Conservation (phyloP, 2,113 vertebrate species). For the Polyodon spathula region DNA sequence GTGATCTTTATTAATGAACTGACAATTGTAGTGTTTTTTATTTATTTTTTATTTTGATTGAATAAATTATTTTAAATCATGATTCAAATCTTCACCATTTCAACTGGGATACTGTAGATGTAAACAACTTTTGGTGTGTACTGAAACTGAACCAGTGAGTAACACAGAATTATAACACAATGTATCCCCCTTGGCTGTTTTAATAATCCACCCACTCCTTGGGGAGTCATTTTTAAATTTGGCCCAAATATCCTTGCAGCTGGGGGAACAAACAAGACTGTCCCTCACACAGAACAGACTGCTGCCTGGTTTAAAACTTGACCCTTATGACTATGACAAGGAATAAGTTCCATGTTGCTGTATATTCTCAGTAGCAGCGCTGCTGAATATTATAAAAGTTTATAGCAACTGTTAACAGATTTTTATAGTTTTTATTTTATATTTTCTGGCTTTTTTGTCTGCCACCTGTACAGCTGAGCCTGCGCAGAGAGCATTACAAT, state of each 20-base stretch:
- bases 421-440: background rate
- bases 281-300: background rate
- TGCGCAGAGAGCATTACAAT: background rate
- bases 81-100: no score
- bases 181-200: background rate
- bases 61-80: no score
- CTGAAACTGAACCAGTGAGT: background rate
- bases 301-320: background rate
- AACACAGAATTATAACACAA: background rate
- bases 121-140: background rate
- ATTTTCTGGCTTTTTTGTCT: background rate
- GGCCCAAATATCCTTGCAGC: background rate
- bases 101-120: no score
- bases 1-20: no score
- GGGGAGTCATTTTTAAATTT: background rate
- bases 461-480: background rate
- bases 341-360: no score
- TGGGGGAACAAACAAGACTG: background rate
- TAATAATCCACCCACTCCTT: background rate
- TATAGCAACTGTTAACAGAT: constrained; percentile 3
- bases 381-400: constrained; percentile 5
- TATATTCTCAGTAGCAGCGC: constrained; percentile 1
- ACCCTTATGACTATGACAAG: background rate
- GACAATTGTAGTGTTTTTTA: no score
- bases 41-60: no score